Conservation (phyloP, 2,113 vertebrate species). For the Acanthochromis polyacanthus region DNA sequence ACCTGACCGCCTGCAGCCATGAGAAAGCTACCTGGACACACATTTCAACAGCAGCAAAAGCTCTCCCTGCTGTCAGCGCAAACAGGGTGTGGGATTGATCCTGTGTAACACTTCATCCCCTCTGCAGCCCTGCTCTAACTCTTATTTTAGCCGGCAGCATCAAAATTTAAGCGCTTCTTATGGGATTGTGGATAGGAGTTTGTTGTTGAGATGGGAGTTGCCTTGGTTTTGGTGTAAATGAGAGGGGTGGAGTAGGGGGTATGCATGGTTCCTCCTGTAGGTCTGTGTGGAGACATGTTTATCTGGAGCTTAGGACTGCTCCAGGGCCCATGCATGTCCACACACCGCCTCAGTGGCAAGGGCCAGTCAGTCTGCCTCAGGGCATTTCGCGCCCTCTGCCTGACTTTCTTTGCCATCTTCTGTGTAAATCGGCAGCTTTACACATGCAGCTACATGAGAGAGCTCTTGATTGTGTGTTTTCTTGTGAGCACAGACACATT, state of each 20-base stretch:
- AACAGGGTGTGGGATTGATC: conserved; percentile 67
- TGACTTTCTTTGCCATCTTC: conserved; percentile 68
- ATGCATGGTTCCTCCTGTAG: conserved; percentile 68
- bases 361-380: conserved; percentile 86
- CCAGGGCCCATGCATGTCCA: conserved; percentile 64
- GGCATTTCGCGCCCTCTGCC: conserved; percentile 81
- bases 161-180: conserved; percentile 74
- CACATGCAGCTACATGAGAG: conserved; percentile 31
- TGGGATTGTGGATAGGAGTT: conserved; percentile 47
- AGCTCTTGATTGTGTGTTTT: conserved; percentile 34
- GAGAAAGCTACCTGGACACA: conserved; percentile 67
- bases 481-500: conserved; percentile 3
- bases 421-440: conserved; percentile 55
- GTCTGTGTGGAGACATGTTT: conserved; percentile 86
- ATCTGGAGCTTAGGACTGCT: conserved; percentile 74
- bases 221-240: conserved; percentile 84
- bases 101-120: conserved; percentile 45
- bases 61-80: conserved; percentile 70
- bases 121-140: conserved; percentile 33
- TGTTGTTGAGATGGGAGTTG: conserved; percentile 72
- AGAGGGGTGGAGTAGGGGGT: conserved; percentile 61
- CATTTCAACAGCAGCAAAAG: conserved; percentile 65
- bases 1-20: conserved; percentile 77
- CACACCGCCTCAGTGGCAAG: conserved; percentile 81
- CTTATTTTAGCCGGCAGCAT: conserved; percentile 66